These are phyloP conservation scores for Auanema freiburgensis DNA, from an alignment of 2,888 invertebrate genomes.

Conservation along the genomic window DNA sequence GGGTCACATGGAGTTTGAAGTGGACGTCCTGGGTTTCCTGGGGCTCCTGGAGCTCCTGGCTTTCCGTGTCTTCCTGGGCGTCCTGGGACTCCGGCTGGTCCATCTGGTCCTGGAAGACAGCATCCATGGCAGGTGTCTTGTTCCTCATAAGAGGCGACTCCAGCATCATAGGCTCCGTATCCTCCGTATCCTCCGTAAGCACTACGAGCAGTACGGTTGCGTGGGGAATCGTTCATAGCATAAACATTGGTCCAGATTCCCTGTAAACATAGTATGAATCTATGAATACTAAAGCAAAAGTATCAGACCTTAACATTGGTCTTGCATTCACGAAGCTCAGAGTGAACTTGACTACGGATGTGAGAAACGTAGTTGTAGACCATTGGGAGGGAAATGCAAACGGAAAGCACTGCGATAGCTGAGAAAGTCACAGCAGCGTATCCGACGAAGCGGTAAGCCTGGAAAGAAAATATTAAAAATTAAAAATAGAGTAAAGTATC, in stretches of 20 bases:
- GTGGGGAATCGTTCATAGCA: slow-evolving; percentile 13
- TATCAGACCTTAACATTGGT: too few species aligned
- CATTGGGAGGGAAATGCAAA: slow-evolving; percentile 45
- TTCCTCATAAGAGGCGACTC: slow-evolving; percentile 31
- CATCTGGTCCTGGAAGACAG: slow-evolving; percentile 46
- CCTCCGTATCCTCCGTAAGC: slow-evolving; percentile 20
- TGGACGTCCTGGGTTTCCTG: slow-evolving; percentile 48
- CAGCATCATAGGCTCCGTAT: slow-evolving; percentile 32
- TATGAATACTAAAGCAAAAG: too few species aligned
- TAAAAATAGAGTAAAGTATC: slow-evolving; percentile 12
- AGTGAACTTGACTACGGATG: slow-evolving; percentile 17
- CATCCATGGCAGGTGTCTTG: slow-evolving; percentile 52
- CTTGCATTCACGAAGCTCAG: too few species aligned
- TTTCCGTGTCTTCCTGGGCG: slow-evolving; percentile 44
- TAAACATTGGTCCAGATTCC: too few species aligned
- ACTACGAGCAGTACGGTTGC: slow-evolving; percentile 52
- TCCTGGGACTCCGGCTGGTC: slow-evolving; percentile 42
- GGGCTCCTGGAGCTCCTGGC: slow-evolving; percentile 47
- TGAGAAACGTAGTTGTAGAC: slow-evolving; percentile 46
- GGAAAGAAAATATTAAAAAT: slow-evolving; percentile 5
- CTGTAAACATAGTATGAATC: too few species aligned
- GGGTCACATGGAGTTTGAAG: slow-evolving; percentile 53
- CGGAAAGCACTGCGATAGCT: slow-evolving; percentile 42
- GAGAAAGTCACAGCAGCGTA: slow-evolving; percentile 46
- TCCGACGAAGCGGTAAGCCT: slow-evolving; percentile 44